Conservation (phyloP, 2,888 invertebrate genomes). For the Gandaritis pyraliata region DNA sequence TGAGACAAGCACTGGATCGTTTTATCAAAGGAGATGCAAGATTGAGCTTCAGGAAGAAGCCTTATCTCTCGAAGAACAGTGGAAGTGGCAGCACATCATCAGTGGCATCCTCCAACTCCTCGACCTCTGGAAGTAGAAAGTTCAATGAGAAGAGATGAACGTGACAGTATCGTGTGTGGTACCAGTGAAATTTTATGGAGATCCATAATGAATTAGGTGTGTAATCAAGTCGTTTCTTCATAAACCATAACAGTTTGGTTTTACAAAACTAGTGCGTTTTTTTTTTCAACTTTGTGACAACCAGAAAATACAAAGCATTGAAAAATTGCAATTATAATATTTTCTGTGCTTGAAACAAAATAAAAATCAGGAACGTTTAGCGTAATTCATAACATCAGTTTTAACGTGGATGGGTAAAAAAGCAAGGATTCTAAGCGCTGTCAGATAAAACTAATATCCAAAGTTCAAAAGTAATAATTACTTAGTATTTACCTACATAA, state of each 20-base stretch:
- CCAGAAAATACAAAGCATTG: background rate
- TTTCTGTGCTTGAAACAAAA: background rate
- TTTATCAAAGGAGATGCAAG: conserved; percentile 80
- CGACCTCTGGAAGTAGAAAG: conserved; percentile 48
- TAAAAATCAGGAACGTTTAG: background rate
- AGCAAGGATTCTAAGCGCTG: no score
- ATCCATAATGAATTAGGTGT: conserved; percentile 62
- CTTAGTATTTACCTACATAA: no score
- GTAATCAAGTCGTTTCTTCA: conserved; percentile 7
- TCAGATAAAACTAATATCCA: no score
- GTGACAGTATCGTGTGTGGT: conserved; percentile 56
- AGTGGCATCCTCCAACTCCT: conserved; percentile 58
- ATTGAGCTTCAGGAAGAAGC: conserved; percentile 70
- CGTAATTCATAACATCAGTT: background rate
- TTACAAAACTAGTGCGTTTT: background rate
- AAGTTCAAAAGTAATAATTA: no score
- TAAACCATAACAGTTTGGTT: background rate
- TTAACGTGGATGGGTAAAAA: no score
- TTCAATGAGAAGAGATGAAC: conserved; percentile 68
- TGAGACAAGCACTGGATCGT: conserved; percentile 87
- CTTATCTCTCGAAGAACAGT: conserved; percentile 56
- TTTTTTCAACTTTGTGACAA: background rate
- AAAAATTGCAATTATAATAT: background rate
- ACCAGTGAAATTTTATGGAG: conserved; percentile 61
- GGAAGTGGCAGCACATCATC: conserved; percentile 66